Evolutionary conservation across 1,140 invertebrate species (phyloP).

Genomic region (Campoletis sonorensis): DNA sequence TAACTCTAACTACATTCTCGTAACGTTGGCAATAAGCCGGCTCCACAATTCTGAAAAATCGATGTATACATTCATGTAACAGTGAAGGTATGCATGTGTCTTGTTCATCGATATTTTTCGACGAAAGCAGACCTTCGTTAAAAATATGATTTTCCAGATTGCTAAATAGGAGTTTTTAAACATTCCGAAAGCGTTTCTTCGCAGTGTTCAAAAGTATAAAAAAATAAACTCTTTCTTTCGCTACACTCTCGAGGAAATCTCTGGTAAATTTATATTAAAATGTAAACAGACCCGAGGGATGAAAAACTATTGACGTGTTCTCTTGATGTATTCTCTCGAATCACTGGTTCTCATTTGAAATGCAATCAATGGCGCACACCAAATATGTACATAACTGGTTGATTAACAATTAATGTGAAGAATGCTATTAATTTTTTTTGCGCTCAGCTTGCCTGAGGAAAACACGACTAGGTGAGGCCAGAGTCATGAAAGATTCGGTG

Average conservation of each 20-base stretch:
- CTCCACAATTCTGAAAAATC: background rate
- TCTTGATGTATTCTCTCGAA: background rate
- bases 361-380: background rate
- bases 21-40: background rate
- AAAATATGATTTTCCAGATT: too few species aligned
- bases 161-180: too few species aligned
- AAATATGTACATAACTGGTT: background rate
- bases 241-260: too few species aligned
- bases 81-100: too few species aligned
- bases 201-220: too few species aligned
- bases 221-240: too few species aligned
- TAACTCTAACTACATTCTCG: slow-evolving; percentile 15
- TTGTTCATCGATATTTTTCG: background rate
- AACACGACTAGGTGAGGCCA: background rate
- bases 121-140: background rate
- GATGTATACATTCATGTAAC: background rate
- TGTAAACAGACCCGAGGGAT: too few species aligned
- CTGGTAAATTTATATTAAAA: too few species aligned
- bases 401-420: background rate
- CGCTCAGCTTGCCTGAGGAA: background rate
- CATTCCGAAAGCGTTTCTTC: too few species aligned
- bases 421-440: background rate
- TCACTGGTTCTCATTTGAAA: background rate
- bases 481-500: background rate
- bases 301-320: background rate